Evolutionary conservation across 2,113 vertebrate genomes (phyloP), one percentile per base, ranked within the genome.

Genomic region (Meles meles): DNA sequence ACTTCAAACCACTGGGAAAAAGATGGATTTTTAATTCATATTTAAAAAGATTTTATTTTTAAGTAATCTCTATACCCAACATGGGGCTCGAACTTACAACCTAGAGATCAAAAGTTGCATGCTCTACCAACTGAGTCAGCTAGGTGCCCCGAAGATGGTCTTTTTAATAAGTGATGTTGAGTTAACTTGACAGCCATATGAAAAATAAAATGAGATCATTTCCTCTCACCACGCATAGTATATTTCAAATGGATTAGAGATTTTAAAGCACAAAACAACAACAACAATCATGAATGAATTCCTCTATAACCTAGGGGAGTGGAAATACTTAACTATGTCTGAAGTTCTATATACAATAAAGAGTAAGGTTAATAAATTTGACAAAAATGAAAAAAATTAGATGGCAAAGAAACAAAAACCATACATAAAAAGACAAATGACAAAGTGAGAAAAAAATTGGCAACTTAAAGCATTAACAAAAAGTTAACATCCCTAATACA

Each of bases 181-280:
- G 34, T 72, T 80, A 76, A 74, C 3, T 13, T 81, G 14, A 76
- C 2, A 93, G 57, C 17, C 29, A 39, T 5, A 8, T 85, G 42
- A 65, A 94, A 96, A 74, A 74, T 65, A 89, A 84, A 92, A 74
- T 74, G 57, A 84, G 77, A 63, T 79, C n/a, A 25, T 84, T 92
- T 52, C 34, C 15, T 80, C 27, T 74, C 47, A 88, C 1, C 42
- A 84, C 71, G 84, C 20, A 72, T 39, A 59, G 72, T 65, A 91
- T 6, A 93, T 90, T 86, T 91, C 47, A 93, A 86, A 86, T 86
- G 49, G 49, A 85, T 52, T 82, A 76, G 34, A 80, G n/a, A 42
- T 85, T 85, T 89, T 63, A 69, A 84, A n/a, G n/a, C 37, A 42
- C 12, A 90, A 44, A 55, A 86, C 31, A 52, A 47, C 6, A 42